phyloP scores from a whole-genome alignment of 1,140 invertebrate genomes.

The Musca domestica region DNA sequence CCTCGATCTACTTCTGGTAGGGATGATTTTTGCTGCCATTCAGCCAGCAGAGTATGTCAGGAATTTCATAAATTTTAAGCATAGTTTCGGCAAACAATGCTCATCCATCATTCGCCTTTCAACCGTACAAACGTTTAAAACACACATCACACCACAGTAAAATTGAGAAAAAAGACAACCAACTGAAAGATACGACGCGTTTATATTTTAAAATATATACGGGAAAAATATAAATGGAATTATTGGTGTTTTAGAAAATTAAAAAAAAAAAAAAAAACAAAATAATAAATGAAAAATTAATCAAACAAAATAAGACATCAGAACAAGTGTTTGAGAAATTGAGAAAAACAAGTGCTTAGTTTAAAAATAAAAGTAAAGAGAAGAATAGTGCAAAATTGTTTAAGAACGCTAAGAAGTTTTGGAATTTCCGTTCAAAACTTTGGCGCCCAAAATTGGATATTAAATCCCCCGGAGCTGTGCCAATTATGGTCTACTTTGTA shows the following conservation, averaged over 20 bases:
- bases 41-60: neutral
- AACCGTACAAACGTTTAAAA: conserved; percentile 15
- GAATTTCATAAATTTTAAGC: conserved; percentile 20
- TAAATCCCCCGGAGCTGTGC: conserved; percentile 29
- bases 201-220: neutral
- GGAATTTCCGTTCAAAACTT: conserved; percentile 1
- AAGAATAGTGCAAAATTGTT: neutral
- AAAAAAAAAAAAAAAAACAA: no score
- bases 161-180: neutral
- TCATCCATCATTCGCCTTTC: conserved; percentile 17
- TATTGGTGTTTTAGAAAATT: no score
- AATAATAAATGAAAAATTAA: neutral
- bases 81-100: conserved; percentile 6
- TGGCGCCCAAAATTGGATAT: conserved; percentile 12
- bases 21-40: neutral
- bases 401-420: neutral
- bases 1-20: neutral
- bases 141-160: neutral
- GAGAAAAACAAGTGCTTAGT: neutral
- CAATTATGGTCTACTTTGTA: conserved; percentile 54
- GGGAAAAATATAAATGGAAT: no score
- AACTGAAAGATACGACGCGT: neutral
- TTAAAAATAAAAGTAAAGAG: neutral
- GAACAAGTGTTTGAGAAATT: conserved; percentile 4
- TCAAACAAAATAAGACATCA: neutral